Percentiles rank a stretch among this genome's conserved stretches.
Conservation (phyloP, 2,888 invertebrate genomes). For the Emesis furor region DNA sequence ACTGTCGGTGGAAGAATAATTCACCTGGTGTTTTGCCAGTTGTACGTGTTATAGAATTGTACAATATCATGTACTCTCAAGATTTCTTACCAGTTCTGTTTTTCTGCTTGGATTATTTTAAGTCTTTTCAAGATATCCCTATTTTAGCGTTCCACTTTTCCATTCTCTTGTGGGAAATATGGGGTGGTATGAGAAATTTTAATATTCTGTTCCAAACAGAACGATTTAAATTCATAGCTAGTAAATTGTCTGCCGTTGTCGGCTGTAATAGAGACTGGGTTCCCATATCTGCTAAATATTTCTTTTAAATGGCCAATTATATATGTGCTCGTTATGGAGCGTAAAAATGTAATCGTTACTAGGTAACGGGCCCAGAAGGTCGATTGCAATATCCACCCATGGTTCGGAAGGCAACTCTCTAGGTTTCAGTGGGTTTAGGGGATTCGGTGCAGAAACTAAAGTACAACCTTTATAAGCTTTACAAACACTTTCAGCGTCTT, state of each 20-base stretch:
- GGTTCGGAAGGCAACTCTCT: background rate
- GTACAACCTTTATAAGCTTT: background rate
- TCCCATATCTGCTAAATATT: background rate
- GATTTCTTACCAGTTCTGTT: too few species aligned
- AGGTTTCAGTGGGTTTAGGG: background rate
- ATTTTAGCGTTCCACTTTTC: constrained; percentile 32
- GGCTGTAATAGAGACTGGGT: background rate
- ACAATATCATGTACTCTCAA: constrained; percentile 45
- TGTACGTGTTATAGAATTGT: constrained; percentile 66
- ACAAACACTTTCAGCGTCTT: background rate
- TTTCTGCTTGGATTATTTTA: too few species aligned
- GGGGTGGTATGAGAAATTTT: constrained; percentile 1
- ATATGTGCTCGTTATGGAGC: background rate
- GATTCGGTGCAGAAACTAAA: background rate
- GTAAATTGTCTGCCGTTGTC: background rate
- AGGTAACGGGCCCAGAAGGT: constrained; percentile 16
- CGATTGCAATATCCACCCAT: constrained; percentile 21
- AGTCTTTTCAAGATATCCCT: constrained; percentile 3
- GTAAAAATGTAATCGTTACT: background rate
- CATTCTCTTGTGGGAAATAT: constrained; percentile 16
- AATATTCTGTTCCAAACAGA: background rate
- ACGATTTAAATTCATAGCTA: too few species aligned
- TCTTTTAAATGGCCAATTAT: constrained; percentile 4
- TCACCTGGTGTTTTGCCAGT: too few species aligned
- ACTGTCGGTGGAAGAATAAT: too few species aligned